Conservation (phyloP, 2,888 invertebrate species). For the Chrysotoxum bicinctum region DNA sequence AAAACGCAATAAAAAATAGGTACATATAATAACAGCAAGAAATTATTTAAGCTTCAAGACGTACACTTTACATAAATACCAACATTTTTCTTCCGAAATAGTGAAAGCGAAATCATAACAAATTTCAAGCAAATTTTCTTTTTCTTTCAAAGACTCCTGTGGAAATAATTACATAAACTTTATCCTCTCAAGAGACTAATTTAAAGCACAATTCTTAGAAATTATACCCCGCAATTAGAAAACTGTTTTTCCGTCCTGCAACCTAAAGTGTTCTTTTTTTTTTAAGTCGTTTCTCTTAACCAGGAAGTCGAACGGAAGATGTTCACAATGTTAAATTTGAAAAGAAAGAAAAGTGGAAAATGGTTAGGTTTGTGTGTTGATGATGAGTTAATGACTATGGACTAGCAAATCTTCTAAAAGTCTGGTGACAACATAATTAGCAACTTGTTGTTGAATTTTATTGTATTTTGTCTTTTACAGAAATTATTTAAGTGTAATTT, state of each 20-base stretch:
- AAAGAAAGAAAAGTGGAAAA: background rate
- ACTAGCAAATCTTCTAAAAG: background rate
- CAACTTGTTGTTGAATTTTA: background rate
- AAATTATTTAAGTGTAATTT: background rate
- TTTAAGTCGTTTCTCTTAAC: slow-evolving; percentile 12
- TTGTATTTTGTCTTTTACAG: background rate
- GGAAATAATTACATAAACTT: slow-evolving; percentile 49
- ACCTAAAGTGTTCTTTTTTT: background rate
- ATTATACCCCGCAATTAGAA: slow-evolving; percentile 39
- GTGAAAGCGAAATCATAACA: slow-evolving; percentile 20
- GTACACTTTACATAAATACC: background rate
- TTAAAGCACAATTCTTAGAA: slow-evolving; percentile 28
- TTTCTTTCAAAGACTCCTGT: background rate
- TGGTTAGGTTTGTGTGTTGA: background rate
- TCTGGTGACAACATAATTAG: background rate
- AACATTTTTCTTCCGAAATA: slow-evolving; percentile 1
- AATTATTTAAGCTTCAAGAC: slow-evolving; percentile 7
- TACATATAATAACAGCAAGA: background rate
- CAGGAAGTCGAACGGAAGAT: slow-evolving; percentile 32
- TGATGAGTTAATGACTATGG: background rate
- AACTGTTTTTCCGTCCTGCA: background rate
- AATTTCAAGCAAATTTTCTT: slow-evolving; percentile 36
- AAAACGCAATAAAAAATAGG: background rate
- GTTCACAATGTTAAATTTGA: slow-evolving; percentile 15
- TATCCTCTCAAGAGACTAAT: slow-evolving; percentile 48